Evolutionary conservation across 92 coral and sea anemone species (phyloP), one percentile per base, ranked within the genome.

Genomic region (Montipora capitata): DNA sequence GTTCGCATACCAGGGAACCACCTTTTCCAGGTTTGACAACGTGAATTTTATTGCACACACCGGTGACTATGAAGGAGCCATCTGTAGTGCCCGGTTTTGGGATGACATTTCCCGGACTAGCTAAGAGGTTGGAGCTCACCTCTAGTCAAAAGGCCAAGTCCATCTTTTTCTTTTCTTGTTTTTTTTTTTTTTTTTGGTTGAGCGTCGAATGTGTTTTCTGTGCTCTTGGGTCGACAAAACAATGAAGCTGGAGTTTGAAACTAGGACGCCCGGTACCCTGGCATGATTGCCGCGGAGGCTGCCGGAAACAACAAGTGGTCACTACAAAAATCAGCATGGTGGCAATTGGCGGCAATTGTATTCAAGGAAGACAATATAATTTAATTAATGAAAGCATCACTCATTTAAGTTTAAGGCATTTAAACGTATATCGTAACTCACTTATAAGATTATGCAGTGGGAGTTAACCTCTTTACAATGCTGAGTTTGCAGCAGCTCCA

Each of bases 11-110:
- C 16, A 81, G 40, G 6, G 89, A 66, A n/a, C 86, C 89, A 80
- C 92, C 92, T 77, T 82, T 87, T 10, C 92, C 89, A 15, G 85
- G 86, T 10, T 72, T 87, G 13, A 91, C 94, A 67, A 11, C 45
- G 80, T 87, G 92, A 2, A 87, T 40, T 40, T 87, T 87, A 62
- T 91, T 87, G 8, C 63, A 77, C 17, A 45, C 72, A 41, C 92
- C 92, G 41, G 94, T 92, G 6, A 87, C 94, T 10, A 77, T 87
- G 38, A 74, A 91, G n/a, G 86, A 90, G 0, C 90, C 90, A 52
- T 90, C 83, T 7, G 63, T 16, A 3, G 93, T 90, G 3, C 90
- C 93, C n/a, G 87, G 83, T 74, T 84, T 89, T 1, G 79, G 79
- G 17, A 89, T 61, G 41, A 89, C 81, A 40, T 12, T 57, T 17